Percentiles rank a stretch among this genome's conserved stretches.
Conservation (phyloP, 2,888 invertebrate genomes). For the Theristus sp. region DNA sequence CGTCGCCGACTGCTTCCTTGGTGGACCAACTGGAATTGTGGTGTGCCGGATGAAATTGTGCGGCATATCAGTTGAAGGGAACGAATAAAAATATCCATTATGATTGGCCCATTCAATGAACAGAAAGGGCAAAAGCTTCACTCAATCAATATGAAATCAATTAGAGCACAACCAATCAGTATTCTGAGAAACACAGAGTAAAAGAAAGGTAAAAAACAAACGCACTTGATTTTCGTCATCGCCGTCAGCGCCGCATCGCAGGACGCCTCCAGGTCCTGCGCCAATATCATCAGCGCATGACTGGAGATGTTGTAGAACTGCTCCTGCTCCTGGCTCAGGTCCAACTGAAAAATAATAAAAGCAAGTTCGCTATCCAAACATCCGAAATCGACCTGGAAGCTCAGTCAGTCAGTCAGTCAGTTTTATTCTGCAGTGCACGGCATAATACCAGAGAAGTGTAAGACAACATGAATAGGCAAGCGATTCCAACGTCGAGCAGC, state of each 20-base stretch:
- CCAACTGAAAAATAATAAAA: conserved; percentile 19
- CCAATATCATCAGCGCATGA: conserved; percentile 66
- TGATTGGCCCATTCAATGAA: not conserved
- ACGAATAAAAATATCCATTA: no score
- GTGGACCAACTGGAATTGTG: conserved; percentile 45
- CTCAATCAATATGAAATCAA: not conserved
- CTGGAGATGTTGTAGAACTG: conserved; percentile 35
- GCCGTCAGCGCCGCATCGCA: conserved; percentile 79
- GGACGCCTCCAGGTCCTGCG: conserved; percentile 75
- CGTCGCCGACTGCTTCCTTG: conserved; percentile 84
- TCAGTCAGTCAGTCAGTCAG: no score
- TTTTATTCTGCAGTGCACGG: no score
- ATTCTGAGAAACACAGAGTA: no score
- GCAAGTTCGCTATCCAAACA: no score
- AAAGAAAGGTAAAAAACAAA: not conserved
- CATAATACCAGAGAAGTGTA: no score
- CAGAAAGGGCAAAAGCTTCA: not conserved
- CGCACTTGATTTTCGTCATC: conserved; percentile 57
- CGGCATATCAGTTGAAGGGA: no score
- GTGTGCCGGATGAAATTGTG: no score
- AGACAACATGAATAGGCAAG: no score
- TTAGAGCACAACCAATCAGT: no score
- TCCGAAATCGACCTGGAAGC: no score
- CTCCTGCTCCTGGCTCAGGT: conserved; percentile 25
- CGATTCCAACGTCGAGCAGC: no score